Percentiles rank a stretch among this genome's conserved stretches.
phyloP scores from a whole-genome alignment of 2,113 vertebrate genomes.

The Dasyornis broadbenti region DNA sequence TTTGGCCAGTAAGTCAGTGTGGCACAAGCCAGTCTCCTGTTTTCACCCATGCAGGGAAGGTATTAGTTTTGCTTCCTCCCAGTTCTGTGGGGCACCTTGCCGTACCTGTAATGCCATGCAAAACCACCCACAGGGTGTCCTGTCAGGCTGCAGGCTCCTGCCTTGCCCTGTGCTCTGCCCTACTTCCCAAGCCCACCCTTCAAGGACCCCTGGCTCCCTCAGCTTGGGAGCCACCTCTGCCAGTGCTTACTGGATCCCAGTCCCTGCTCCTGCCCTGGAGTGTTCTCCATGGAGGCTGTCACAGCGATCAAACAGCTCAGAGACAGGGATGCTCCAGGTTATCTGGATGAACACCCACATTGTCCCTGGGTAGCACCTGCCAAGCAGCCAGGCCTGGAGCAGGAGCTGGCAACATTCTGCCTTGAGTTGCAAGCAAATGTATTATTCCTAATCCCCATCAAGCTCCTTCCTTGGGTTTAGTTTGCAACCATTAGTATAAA shows the following conservation, averaged over 20 bases:
- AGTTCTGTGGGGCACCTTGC: not conserved
- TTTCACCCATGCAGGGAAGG: not conserved
- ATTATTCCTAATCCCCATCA: not conserved
- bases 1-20: not conserved
- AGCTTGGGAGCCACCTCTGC: not conserved
- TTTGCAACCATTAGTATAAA: not conserved
- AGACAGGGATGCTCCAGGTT: not conserved
- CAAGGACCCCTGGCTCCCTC: not conserved
- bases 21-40: not conserved
- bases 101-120: accelerated
- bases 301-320: not conserved
- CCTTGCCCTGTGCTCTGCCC: not conserved
- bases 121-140: not conserved
- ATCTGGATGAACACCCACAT: not conserved
- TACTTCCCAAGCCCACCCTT: not conserved
- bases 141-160: not conserved
- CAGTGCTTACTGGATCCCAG: not conserved
- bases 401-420: not conserved
- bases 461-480: not conserved
- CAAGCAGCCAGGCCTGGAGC: not conserved
- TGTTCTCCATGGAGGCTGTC: not conserved
- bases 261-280: not conserved
- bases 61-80: not conserved
- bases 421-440: not conserved
- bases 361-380: not conserved